A percentile compares a stretch with the other conserved stretches of the same genome.
These are phyloP conservation scores for Amphimedon queenslandica DNA, from an alignment of 37 sponge, comb jelly and placozoan genomes.

Conservation along the genomic window DNA sequence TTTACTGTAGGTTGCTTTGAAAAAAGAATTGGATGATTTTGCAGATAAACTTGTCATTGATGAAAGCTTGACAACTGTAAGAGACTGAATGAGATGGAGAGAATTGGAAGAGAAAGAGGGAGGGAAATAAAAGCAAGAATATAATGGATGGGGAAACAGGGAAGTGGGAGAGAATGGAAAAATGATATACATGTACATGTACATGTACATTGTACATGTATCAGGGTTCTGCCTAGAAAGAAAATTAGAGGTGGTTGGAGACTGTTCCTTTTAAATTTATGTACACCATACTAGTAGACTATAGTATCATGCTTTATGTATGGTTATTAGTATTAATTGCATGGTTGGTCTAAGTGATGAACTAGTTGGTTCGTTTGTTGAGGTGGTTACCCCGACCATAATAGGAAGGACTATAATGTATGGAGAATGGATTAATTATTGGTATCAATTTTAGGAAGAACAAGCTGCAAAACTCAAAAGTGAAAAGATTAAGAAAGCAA, in stretches of 20 bases:
- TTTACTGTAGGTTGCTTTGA: not conserved
- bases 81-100: not conserved
- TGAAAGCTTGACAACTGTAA: conserved; percentile 45
- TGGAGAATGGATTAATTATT: not conserved
- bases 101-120: not conserved
- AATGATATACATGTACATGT: not conserved
- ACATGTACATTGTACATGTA: not conserved
- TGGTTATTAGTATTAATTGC: no score
- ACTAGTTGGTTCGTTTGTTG: no score
- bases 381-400: no score
- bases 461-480: conserved; percentile 45
- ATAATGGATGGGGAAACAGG: not conserved
- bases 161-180: not conserved
- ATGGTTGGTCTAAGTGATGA: no score
- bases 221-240: no score
- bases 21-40: conserved; percentile 64
- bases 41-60: conserved; percentile 49
- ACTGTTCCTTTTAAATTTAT: no score
- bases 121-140: not conserved
- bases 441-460: conserved; percentile 48
- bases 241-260: no score
- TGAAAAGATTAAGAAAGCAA: conserved; percentile 84
- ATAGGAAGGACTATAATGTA: no score
- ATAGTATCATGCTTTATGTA: no score
- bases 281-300: no score